These are phyloP conservation scores for Phoxinus phoxinus DNA, from an alignment of 2,113 vertebrate genomes.

Conservation along the genomic window DNA sequence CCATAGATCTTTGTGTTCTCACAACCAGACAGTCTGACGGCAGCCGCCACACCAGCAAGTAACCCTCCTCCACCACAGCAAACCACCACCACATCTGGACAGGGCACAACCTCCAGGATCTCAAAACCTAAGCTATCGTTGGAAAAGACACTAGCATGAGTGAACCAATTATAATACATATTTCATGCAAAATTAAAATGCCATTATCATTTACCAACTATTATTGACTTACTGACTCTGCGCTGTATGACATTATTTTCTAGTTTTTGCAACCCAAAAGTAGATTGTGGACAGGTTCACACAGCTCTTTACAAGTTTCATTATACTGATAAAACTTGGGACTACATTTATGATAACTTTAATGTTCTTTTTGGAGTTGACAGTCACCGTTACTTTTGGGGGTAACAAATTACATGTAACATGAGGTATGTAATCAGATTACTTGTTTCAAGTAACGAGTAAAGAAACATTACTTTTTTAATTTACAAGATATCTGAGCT, in stretches of 20 bases:
- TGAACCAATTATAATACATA: background rate
- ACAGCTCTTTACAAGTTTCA: too few relatives aligned
- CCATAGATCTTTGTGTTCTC: conserved; percentile 74
- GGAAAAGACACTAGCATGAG: background rate
- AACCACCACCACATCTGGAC: conserved; percentile 77
- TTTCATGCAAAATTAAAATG: background rate
- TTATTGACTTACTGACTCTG: background rate
- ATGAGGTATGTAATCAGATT: too few relatives aligned
- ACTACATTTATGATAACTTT: too few relatives aligned
- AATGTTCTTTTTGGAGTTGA: too few relatives aligned
- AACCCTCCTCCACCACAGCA: conserved; percentile 79
- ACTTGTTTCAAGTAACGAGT: too few relatives aligned
- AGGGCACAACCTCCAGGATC: conserved; percentile 70
- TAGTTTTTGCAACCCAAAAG: background rate
- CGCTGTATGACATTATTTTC: background rate
- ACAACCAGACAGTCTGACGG: conserved; percentile 75
- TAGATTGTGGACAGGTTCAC: too few relatives aligned
- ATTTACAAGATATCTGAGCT: too few relatives aligned
- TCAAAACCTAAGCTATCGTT: conserved; percentile 73
- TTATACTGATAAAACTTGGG: too few relatives aligned
- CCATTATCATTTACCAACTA: background rate
- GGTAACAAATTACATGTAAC: too few relatives aligned
- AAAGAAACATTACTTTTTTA: too few relatives aligned
- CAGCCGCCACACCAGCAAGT: conserved; percentile 76
- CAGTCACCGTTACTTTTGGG: too few relatives aligned